These are phyloP conservation scores for Tolmerus cingulatus DNA, from an alignment of 2,888 invertebrate species.

Conservation along the genomic window DNA sequence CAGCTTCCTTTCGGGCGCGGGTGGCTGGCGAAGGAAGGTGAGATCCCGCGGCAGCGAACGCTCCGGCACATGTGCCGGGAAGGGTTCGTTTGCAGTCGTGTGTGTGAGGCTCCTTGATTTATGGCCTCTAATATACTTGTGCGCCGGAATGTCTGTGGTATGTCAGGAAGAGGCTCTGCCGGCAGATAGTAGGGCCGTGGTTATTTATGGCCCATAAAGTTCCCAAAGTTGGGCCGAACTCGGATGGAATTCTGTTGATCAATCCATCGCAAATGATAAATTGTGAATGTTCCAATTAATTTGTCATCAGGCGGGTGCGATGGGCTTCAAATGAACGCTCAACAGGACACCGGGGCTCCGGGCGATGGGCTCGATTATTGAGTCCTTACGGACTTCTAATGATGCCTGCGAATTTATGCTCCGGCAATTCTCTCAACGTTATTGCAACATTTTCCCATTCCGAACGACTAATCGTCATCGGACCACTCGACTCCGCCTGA, in stretches of 20 bases:
- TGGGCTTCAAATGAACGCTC: not conserved
- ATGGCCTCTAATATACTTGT: conserved; percentile 35
- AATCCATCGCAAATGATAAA: conserved; percentile 24
- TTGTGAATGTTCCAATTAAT: conserved; percentile 25
- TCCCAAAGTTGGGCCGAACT: conserved; percentile 12
- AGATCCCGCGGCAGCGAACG: not conserved
- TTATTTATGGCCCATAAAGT: conserved; percentile 35
- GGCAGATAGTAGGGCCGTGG: not conserved
- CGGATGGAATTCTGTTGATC: conserved; percentile 19
- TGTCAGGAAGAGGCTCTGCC: conserved; percentile 14
- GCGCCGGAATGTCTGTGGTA: conserved; percentile 37
- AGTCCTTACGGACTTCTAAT: not conserved
- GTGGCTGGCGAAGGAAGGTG: not conserved
- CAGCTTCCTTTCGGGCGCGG: conserved; percentile 16
- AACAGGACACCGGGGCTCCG: not conserved
- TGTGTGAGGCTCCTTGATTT: conserved; percentile 4
- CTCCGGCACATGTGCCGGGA: not conserved
- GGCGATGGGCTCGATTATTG: not conserved
- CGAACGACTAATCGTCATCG: not conserved
- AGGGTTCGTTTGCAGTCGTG: conserved; percentile 18
- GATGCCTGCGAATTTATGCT: not conserved
- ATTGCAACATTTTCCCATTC: not conserved
- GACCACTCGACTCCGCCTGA: not conserved
- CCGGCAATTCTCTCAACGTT: not conserved
- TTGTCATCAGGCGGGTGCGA: conserved; percentile 1